Percentiles rank a stretch among this genome's conserved stretches.
Conservation (phyloP, 2,113 vertebrate genomes). For the Pedetes capensis region DNA sequence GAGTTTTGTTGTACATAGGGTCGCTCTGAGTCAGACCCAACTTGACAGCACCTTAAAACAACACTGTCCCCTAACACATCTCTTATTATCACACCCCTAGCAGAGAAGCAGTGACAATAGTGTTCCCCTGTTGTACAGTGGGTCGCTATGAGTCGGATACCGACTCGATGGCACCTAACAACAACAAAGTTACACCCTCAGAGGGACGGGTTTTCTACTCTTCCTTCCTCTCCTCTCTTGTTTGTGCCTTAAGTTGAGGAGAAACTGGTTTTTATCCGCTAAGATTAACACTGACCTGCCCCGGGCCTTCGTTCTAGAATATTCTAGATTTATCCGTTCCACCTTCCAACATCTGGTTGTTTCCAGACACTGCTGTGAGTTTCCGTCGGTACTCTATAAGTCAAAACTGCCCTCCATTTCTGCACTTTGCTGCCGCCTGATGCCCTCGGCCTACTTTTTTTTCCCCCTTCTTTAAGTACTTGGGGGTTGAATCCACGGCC, state of each 20-base stretch:
- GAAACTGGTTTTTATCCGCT: background rate
- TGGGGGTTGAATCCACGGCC: no score
- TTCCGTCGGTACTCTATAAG: background rate
- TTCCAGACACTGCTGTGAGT: background rate
- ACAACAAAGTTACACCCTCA: no score
- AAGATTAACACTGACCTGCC: background rate
- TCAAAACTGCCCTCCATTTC: background rate
- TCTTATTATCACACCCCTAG: background rate
- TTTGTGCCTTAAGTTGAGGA: background rate
- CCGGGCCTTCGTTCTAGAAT: background rate
- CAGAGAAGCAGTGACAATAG: no score
- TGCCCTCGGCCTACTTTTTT: background rate
- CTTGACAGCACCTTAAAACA: no score
- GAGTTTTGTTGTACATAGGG: no score
- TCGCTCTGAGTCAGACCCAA: no score
- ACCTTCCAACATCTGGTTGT: background rate
- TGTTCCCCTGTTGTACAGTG: no score
- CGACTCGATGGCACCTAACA: no score
- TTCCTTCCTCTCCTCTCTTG: background rate
- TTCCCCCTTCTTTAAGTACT: no score
- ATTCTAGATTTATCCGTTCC: background rate
- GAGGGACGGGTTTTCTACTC: background rate
- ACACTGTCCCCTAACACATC: background rate
- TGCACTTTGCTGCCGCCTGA: background rate
- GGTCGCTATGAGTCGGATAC: no score